phyloP scores from a whole-genome alignment of 2,888 invertebrate genomes.

The Lissonota sp. region DNA sequence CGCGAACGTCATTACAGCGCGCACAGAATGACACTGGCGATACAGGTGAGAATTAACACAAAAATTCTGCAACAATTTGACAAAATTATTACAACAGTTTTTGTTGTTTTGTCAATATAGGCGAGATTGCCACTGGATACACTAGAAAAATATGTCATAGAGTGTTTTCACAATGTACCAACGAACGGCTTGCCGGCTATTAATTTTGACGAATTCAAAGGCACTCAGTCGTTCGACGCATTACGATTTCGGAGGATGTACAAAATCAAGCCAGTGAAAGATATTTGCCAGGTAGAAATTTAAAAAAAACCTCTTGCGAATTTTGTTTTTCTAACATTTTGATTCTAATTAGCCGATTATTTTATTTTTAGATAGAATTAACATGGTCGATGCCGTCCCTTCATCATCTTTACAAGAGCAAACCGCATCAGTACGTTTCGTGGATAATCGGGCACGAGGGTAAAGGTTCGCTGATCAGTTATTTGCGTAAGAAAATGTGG shows the following conservation, averaged over 20 bases:
- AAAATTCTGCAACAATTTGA: not conserved
- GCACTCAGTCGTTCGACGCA: slow-evolving; percentile 86
- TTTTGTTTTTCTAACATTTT: not conserved
- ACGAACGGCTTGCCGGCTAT: slow-evolving; percentile 87
- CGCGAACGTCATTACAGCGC: slow-evolving; percentile 92
- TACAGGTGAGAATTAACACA: slow-evolving; percentile 86
- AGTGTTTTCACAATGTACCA: slow-evolving; percentile 89
- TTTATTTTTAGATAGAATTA: slow-evolving; percentile 84
- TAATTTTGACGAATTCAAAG: slow-evolving; percentile 86
- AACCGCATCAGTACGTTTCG: slow-evolving; percentile 91
- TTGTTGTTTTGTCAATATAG: slow-evolving; percentile 73
- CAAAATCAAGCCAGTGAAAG: slow-evolving; percentile 91
- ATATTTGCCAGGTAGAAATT: slow-evolving; percentile 87
- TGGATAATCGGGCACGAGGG: slow-evolving; percentile 92
- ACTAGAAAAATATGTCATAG: slow-evolving; percentile 87
- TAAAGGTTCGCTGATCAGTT: slow-evolving; percentile 92
- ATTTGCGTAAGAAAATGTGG: slow-evolving; percentile 91
- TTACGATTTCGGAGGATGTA: slow-evolving; percentile 88
- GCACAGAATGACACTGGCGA: slow-evolving; percentile 93
- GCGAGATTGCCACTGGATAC: slow-evolving; percentile 87
- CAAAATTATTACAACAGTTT: not conserved
- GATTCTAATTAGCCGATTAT: not conserved
- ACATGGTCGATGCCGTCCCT: slow-evolving; percentile 88
- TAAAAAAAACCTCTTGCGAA: not conserved
- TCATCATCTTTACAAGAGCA: slow-evolving; percentile 88